Base-by-base conservation (phyloP, 1,140 invertebrate species). In the Drosophila ananassae region DNA sequence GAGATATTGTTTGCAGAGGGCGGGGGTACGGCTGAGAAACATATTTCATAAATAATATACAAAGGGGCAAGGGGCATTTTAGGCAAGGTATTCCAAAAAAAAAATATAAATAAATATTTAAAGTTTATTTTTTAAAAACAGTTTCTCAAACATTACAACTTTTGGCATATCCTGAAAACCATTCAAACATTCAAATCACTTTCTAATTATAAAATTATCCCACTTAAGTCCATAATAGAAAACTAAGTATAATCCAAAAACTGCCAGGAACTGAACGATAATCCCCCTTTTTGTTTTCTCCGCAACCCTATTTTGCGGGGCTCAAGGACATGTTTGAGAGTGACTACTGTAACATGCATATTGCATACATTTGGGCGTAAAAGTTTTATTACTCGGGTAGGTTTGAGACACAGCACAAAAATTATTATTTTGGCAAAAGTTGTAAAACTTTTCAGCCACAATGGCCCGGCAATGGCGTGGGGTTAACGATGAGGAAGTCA, bases 381-480 rank as follows among this genome's bases (percentile, higher is more conserved):
- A 85, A 84, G 77, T 84, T 85, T 80, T 84, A 84, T 79, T 73
- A 76, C 77, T 80, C 73, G 30, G 63, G 13, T 10, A 21, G 24
- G 46, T 30, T 10, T 32, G 30, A 37, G 66, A 46, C 59, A 46
- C 48, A 30, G 41, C 17, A 51, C 67, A 57, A 69, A 81, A 74
- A 84, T 83, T 84, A 83, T 79, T 76, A 83, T 84, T 83, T 76
- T 47, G 39, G 57, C 46, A 53, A 84, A 83, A 83, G 80, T 83
- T 84, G 55, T 76, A 73, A 76, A 83, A 83, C 79, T 84, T 83
- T 62, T 72, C 47, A 59, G 54, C 44, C 55, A 32, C 61, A 54
- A 25, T 50, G 53, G 57, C 37, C 6, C n/a, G 2, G 24, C 30
- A 8, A 25, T 6, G 13, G 9, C 22, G 12, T 37, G 25, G 28